phyloP scores from a whole-genome alignment of 2,113 vertebrate genomes.

The Tor tambroides region DNA sequence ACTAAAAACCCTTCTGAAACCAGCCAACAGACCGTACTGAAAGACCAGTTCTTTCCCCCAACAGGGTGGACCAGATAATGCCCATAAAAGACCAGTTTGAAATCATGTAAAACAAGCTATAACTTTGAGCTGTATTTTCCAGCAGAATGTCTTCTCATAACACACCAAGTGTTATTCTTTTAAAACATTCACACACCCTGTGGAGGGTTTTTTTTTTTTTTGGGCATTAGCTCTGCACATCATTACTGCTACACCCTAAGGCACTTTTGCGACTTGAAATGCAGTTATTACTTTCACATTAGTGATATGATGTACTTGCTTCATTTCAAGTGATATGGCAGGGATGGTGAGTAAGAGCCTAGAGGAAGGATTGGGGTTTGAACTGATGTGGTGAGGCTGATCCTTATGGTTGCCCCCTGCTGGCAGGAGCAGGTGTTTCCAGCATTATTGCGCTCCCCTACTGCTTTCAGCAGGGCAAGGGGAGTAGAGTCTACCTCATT shows the following conservation, averaged over 20 bases:
- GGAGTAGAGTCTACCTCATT: constrained; percentile 24
- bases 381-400: constrained; percentile 8
- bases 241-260: background rate
- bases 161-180: background rate
- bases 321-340: background rate
- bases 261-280: constrained; percentile 22
- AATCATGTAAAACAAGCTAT: background rate
- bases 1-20: background rate
- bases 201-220: background rate
- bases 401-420: constrained; percentile 34
- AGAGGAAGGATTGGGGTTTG: background rate
- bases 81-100: background rate
- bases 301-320: constrained; percentile 5
- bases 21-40: background rate
- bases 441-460: constrained; percentile 24
- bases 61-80: background rate
- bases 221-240: background rate
- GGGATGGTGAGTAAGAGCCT: constrained; percentile 2
- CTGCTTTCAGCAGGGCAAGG: background rate
- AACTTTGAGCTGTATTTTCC: background rate
- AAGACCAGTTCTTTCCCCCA: background rate
- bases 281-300: background rate
- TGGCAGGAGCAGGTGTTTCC: constrained; percentile 14
- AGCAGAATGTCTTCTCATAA: background rate
- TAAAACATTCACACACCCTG: background rate